Conservation (phyloP, 1,140 invertebrate species). For the Drepana arcuata region DNA sequence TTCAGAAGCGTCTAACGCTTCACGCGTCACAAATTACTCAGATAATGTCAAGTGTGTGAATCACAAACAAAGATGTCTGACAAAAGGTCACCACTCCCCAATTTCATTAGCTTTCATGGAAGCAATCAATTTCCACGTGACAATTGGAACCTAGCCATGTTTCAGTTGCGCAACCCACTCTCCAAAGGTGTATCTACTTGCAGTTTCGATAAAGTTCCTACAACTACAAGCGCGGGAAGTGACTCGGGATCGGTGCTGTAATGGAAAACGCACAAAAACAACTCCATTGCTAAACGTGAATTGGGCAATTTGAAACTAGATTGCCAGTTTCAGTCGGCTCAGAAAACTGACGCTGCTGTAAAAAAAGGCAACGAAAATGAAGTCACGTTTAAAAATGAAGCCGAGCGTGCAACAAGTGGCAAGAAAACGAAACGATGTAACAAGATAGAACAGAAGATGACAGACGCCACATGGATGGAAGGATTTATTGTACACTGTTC, state of each 20-base stretch:
- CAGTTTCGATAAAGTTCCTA: constrained; percentile 4
- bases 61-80: no score
- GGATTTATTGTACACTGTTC: constrained; percentile 9
- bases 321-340: constrained; percentile 43
- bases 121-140: constrained; percentile 23
- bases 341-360: constrained; percentile 30
- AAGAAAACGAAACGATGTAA: no score
- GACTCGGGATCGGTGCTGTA: constrained; percentile 19
- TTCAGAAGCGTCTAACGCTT: background rate
- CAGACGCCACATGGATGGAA: no score
- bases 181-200: background rate
- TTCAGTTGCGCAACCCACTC: constrained; percentile 21
- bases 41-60: no score
- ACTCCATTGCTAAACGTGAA: constrained; percentile 21
- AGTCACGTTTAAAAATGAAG: constrained; percentile 48
- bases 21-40: constrained; percentile 9
- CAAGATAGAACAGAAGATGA: background rate
- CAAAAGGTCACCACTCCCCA: no score
- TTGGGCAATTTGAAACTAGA: constrained; percentile 41
- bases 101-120: constrained; percentile 32
- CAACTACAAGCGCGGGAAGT: constrained; percentile 26
- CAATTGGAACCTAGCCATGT: constrained; percentile 33
- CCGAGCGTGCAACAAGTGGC: constrained; percentile 55
- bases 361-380: constrained; percentile 53
- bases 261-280: constrained; percentile 28